Base-by-base conservation (phyloP, 2,888 invertebrate genomes). In the Plutella xylostella region DNA sequence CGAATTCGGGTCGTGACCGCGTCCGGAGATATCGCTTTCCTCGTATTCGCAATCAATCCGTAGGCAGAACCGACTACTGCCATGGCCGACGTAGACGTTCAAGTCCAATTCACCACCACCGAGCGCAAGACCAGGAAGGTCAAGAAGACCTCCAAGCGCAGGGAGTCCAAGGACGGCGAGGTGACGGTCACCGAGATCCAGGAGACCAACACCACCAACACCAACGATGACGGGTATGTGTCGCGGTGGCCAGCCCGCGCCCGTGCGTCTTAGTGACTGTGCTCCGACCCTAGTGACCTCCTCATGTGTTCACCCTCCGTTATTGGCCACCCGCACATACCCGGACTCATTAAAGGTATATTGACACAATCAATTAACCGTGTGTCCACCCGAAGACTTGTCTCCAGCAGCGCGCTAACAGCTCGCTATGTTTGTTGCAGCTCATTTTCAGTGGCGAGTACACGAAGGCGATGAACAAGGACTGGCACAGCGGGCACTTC, bases 381-480 rank as follows among this genome's bases (percentile, higher is more conserved):
- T 4, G n/a, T 4, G 28, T n/a, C n/a, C 11, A 6, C 28, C 28
- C 28, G 28, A 9, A 28, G 28, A 6, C 9, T 28, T 28, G n/a
- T 12, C 28, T 15, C 31, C 6, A n/a, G 9, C 31, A 12, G 18
- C 39, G 12, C 31, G 14, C 19, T 30, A 42, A 46, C 28, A 37
- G 31, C 15, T 9, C 19, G n/a, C 37, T 12, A 42, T 49, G 48
- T 45, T n/a, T 69, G 60, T 87, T 89, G 56, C 89, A 97, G 97
- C 91, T 98, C 82, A 97, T 98, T 92, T 98, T 97, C 91, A 95
- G 96, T 86, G 96, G 96, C 69, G 97, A 98, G 85, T 98, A 97
- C 89, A 97, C 97, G 76, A 97, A 97, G 89, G 97, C 98, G 78
- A 98, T 98, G 98, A 96, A 96, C 88, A 97, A 98, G 90, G 98